Evolutionary conservation across 2,888 invertebrate genomes (phyloP).

Genomic region (Eremobia ochroleuca): DNA sequence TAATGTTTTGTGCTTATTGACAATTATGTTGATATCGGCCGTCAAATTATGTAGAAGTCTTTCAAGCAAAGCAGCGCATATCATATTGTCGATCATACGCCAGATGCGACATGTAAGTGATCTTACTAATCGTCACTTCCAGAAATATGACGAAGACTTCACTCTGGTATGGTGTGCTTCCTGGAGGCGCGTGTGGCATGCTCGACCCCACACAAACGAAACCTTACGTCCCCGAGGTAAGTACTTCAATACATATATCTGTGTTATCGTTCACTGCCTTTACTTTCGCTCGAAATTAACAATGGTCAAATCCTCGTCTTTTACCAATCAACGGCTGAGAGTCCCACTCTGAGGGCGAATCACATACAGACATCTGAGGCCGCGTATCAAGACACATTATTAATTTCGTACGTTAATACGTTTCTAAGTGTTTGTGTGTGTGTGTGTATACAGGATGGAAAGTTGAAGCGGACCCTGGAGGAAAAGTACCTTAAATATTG

Average conservation of each 20-base stretch:
- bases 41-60: neutral
- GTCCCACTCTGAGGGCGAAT: neutral
- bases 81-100: neutral
- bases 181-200: slow-evolving; percentile 97
- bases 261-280: slow-evolving; percentile 7
- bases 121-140: slow-evolving; percentile 54
- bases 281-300: slow-evolving; percentile 2
- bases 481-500: neutral
- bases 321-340: neutral
- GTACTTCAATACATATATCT: slow-evolving; percentile 19
- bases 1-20: neutral
- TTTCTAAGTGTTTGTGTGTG: too few relatives aligned
- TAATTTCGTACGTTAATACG: slow-evolving; percentile 6
- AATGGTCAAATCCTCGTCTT: slow-evolving; percentile 3
- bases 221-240: slow-evolving; percentile 90
- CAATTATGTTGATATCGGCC: neutral
- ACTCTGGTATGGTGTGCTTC: slow-evolving; percentile 97
- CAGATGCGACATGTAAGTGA: slow-evolving; percentile 7
- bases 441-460: slow-evolving; percentile 25
- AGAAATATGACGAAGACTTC: slow-evolving; percentile 91
- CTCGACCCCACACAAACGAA: slow-evolving; percentile 98
- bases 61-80: neutral
- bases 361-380: neutral
- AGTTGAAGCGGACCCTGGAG: neutral
- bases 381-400: slow-evolving; percentile 15